A percentile compares a stretch with the other conserved stretches of the same genome.
phyloP scores from a whole-genome alignment of 2,888 invertebrate species.

The Palloptera scutellata region DNA sequence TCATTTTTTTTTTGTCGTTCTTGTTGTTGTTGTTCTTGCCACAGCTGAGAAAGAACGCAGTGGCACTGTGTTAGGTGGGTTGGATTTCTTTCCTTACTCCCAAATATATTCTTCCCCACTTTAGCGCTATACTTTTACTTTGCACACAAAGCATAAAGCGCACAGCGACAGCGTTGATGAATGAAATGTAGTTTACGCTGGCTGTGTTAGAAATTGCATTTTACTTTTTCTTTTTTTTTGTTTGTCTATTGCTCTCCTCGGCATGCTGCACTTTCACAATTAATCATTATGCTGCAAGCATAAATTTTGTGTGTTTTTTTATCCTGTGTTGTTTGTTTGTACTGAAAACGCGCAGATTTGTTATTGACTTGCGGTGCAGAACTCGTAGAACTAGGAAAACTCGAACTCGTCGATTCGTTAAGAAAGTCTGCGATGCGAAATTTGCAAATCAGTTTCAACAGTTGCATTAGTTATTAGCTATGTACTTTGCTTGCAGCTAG shows the following conservation, averaged over 20 bases:
- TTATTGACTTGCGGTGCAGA: constrained; percentile 15
- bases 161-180: constrained; percentile 49
- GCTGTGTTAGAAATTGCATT: constrained; percentile 35
- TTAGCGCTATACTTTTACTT: not conserved
- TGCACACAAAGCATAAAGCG: not conserved
- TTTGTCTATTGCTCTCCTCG: not conserved
- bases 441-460: too few species aligned
- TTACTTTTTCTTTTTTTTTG: constrained; percentile 23
- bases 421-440: too few species aligned
- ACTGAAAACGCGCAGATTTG: constrained; percentile 21
- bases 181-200: constrained; percentile 55
- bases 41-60: too few species aligned
- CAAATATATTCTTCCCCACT: not conserved
- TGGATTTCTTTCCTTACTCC: too few species aligned
- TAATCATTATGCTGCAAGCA: constrained; percentile 24
- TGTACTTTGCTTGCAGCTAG: too few species aligned
- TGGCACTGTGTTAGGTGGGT: too few species aligned
- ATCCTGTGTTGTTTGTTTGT: too few species aligned
- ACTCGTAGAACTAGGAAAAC: not conserved
- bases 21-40: constrained; percentile 19
- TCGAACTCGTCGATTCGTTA: too few species aligned
- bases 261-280: constrained; percentile 24
- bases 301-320: not conserved
- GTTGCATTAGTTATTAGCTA: too few species aligned
- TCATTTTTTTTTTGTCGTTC: constrained; percentile 35